These are phyloP conservation scores for Oithona nana DNA, from an alignment of 2,888 invertebrate species.

Conservation along the genomic window DNA sequence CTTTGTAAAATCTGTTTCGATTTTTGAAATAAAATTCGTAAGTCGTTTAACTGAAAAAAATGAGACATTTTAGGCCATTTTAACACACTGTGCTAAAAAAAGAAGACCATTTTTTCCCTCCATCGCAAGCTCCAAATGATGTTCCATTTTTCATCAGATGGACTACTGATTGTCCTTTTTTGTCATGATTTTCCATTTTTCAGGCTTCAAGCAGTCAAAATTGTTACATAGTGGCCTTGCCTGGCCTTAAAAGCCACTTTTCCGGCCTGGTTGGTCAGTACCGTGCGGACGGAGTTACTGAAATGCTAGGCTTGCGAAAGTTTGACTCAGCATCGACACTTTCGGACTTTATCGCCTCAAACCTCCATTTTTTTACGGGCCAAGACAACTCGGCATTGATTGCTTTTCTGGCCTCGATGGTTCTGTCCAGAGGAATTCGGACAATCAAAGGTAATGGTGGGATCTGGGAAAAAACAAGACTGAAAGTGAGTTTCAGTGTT, in stretches of 20 bases:
- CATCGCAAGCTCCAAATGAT: too few species aligned
- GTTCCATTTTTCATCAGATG: too few species aligned
- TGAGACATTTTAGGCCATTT: too few species aligned
- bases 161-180: background rate
- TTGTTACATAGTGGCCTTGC: conserved; percentile 13
- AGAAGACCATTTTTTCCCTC: too few species aligned
- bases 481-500: too few species aligned
- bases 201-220: background rate
- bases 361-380: conserved; percentile 25
- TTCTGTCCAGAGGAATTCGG: conserved; percentile 30
- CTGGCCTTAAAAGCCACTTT: conserved; percentile 20
- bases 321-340: conserved; percentile 25
- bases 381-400: conserved; percentile 26
- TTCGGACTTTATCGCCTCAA: conserved; percentile 24
- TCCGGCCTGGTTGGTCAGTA: conserved; percentile 20
- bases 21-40: too few species aligned
- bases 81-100: too few species aligned
- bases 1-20: too few species aligned
- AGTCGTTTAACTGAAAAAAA: too few species aligned
- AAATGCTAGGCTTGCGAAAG: conserved; percentile 22
- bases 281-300: conserved; percentile 22
- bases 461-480: too few species aligned
- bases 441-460: conserved; percentile 25
- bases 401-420: conserved; percentile 30
- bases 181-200: background rate